Percentiles rank a stretch among this genome's conserved stretches.
Conservation (phyloP, 2,888 invertebrate genomes). For the Synergus japonicus region DNA sequence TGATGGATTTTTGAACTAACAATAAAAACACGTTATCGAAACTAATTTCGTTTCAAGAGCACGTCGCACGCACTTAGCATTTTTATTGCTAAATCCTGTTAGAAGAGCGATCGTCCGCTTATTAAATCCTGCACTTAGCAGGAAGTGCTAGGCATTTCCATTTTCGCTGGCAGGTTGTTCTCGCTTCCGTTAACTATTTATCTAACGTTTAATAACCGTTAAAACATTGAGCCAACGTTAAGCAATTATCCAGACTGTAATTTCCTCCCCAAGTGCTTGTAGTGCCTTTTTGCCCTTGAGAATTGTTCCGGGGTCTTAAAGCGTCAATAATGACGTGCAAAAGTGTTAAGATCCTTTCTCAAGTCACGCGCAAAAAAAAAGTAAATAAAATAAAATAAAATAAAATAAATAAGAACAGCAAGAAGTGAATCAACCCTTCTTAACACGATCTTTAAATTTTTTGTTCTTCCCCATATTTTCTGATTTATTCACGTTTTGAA, state of each 20-base stretch:
- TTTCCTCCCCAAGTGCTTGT: neutral
- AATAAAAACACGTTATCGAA: neutral
- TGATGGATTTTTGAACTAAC: too few relatives aligned
- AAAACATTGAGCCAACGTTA: constrained; percentile 5
- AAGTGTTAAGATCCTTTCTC: neutral
- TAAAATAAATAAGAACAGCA: too few relatives aligned
- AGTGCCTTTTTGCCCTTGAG: neutral
- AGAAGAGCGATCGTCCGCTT: neutral
- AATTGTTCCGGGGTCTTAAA: neutral
- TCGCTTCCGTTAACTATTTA: constrained; percentile 34
- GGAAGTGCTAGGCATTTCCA: constrained; percentile 13
- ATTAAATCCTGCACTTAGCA: neutral
- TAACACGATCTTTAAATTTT: too few relatives aligned
- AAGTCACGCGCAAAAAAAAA: neutral
- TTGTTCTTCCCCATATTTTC: too few relatives aligned
- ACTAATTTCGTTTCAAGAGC: neutral
- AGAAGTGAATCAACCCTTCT: too few relatives aligned
- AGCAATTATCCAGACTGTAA: constrained; percentile 3
- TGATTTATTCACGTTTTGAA: too few relatives aligned
- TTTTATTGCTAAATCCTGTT: neutral
- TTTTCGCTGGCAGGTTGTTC: constrained; percentile 20
- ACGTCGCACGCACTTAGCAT: neutral
- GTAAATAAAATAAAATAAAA: too few relatives aligned
- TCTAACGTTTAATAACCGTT: neutral
- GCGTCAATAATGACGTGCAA: constrained; percentile 1